Evolutionary conservation across 2,888 invertebrate genomes (phyloP), one percentile per base, ranked within the genome.

Genomic region (Drosophila pseudotalamancana): DNA sequence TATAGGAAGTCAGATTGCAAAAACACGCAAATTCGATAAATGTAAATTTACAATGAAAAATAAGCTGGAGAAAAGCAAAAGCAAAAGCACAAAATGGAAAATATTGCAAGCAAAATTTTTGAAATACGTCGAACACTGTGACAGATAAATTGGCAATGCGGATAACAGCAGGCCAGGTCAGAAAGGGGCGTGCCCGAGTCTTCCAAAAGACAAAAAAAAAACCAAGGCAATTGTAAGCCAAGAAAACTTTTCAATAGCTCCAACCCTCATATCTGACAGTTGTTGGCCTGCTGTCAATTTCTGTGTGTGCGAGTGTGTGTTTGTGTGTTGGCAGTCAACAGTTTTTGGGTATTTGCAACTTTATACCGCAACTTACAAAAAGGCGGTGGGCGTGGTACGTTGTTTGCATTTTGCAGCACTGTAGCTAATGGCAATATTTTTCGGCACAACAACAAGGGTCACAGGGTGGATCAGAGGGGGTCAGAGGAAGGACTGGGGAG

Each of bases 201-300:
- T 4, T 2, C 18, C 35, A 12, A 18, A 11, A 43, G 40, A n/a
- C n/a, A 27, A 27, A 27, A 27, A 11, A 11, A 27, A 27, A 27
- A 9, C 43, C 46, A 59, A 45, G 29, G 55, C 49, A 54, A 51
- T 45, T 53, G 68, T 60, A 61, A 71, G 79, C 49, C 39, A 56
- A 71, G 80, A 60, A 86, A 79, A 79, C 57, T 79, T 79, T 79
- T 82, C 79, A 71, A 78, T 86, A 56, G 64, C 69, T 42, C 23
- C 23, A 61, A 43, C 56, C 37, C 56, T 61, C 56, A 74, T 62
- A 62, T 74, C 56, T 62, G 74, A 48, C 71, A 68, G 68, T 55
- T 68, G 61, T 37, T 56, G 48, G 48, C 35, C 53, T 40, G 29
- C 45, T 54, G 53, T 40, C 45, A 50, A 56, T 46, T 29, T 9